Evolutionary conservation across 2,113 vertebrate genomes (phyloP).

Genomic region (Raphicerus campestris): DNA sequence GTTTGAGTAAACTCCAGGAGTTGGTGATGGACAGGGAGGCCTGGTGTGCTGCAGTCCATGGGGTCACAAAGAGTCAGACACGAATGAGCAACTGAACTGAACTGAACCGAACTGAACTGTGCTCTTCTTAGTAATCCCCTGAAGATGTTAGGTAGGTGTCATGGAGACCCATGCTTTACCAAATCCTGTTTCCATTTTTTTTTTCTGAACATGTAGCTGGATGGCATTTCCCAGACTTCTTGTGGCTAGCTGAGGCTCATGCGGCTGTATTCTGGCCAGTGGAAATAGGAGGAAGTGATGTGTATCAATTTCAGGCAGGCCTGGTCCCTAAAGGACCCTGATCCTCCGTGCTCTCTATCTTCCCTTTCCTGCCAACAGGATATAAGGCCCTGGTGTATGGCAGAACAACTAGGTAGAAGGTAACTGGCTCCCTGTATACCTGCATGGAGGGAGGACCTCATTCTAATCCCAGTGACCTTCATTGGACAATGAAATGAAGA

Average conservation of each 20-base stretch:
- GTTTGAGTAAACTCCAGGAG: not conserved
- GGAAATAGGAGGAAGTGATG: not conserved
- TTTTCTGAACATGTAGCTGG: not conserved
- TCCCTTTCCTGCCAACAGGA: not conserved
- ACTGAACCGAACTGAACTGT: not conserved
- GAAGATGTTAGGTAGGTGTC: not conserved
- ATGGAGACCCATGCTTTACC: not conserved
- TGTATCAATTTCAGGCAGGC: not conserved
- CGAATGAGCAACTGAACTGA: not conserved
- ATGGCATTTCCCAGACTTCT: not conserved
- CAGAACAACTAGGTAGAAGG: not conserved
- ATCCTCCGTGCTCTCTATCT: not conserved
- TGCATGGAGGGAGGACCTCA: not conserved
- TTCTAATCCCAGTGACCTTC: not conserved
- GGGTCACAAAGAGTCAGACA: not conserved
- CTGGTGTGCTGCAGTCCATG: not conserved
- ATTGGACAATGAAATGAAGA: not conserved
- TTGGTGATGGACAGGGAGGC: not conserved
- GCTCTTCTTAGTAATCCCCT: not conserved
- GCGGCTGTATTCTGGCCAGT: not conserved
- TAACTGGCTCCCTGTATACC: not conserved
- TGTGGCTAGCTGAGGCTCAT: not conserved
- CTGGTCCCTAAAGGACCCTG: not conserved
- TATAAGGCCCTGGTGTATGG: not conserved
- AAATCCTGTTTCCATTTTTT: not conserved